Conservation (phyloP, 2,797 vertebrate species). For the Varecia variegata region DNA sequence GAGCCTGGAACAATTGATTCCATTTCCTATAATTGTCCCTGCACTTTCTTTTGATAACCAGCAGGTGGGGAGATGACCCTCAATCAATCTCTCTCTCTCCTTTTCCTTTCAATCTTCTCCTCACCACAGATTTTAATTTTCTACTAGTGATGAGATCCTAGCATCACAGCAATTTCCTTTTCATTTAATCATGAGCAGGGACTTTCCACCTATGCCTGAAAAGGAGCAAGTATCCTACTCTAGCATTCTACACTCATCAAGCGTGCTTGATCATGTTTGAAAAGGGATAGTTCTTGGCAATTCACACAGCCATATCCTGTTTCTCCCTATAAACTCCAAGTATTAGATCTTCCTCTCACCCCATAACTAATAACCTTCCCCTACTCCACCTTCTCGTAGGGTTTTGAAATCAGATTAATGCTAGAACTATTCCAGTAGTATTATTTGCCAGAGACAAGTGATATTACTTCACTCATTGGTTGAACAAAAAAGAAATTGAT, state of each 20-base stretch:
- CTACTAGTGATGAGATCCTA: not conserved
- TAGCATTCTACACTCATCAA: not conserved
- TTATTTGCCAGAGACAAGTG: not conserved
- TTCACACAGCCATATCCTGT: not conserved
- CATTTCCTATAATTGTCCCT: not conserved
- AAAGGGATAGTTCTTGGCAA: not conserved
- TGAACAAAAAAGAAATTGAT: not conserved
- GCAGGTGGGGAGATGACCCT: not conserved
- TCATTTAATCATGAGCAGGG: not conserved
- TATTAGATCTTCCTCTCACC: not conserved
- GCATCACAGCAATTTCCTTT: not conserved
- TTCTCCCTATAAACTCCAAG: not conserved
- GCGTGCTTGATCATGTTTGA: not conserved
- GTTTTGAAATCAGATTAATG: not conserved
- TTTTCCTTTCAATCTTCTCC: not conserved
- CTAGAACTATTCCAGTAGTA: rapidly evolving
- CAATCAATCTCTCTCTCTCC: not conserved
- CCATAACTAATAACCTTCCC: not conserved
- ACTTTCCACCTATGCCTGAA: not conserved
- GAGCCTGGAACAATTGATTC: not conserved
- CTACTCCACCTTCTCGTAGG: not conserved
- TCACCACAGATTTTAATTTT: not conserved
- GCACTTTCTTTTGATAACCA: not conserved
- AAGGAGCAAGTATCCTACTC: not conserved
- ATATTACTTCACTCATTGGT: not conserved